Conservation (phyloP, 23 tunicate species). For the Halocynthia roretzi region DNA sequence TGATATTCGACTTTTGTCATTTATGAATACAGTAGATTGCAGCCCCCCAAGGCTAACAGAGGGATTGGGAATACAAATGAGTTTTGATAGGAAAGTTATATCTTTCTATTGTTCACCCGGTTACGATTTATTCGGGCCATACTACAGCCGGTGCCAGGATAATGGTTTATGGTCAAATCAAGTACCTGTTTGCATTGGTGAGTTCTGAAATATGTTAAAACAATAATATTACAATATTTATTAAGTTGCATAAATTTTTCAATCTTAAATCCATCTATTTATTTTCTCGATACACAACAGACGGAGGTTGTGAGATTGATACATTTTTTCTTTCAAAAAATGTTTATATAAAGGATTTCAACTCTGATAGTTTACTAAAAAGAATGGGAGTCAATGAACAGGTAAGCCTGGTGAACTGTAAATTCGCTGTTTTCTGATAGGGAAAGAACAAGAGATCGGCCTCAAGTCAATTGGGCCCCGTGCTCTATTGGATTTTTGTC, state of each 20-base stretch:
- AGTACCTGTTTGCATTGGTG: neutral
- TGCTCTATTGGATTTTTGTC: too few species aligned
- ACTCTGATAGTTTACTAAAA: neutral
- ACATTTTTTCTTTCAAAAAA: neutral
- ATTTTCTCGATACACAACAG: neutral
- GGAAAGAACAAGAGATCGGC: too few species aligned
- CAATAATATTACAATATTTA: neutral
- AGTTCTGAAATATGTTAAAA: neutral
- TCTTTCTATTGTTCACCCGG: neutral
- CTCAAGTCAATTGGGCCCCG: too few species aligned
- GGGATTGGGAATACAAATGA: neutral
- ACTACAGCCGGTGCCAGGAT: neutral
- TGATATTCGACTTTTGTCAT: neutral
- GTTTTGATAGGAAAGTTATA: neutral
- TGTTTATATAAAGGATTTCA: neutral
- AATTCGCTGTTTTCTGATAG: too few species aligned
- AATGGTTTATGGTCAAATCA: constrained; percentile 1
- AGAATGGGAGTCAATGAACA: too few species aligned
- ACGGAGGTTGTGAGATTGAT: neutral
- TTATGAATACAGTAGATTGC: neutral
- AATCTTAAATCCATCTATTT: neutral
- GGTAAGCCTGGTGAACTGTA: too few species aligned
- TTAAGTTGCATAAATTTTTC: neutral
- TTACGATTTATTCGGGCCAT: neutral
- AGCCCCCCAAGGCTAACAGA: neutral